phyloP scores from a whole-genome alignment of 1,140 invertebrate species.

The Papilio dardanus region DNA sequence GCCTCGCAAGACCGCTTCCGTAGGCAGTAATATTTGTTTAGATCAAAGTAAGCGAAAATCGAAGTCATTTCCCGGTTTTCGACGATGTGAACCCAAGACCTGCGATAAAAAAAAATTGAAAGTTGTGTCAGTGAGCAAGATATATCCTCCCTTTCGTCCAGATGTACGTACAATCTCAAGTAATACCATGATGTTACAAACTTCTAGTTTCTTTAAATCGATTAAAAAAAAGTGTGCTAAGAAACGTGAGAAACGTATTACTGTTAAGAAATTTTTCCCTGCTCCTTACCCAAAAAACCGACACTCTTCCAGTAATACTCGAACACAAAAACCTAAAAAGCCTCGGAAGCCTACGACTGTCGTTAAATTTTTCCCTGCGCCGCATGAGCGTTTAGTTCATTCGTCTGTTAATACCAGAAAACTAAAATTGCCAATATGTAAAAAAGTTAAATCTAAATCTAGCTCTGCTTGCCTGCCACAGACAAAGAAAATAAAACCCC shows the following conservation, averaged over 20 bases:
- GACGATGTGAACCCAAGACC: neutral
- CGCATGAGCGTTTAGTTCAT: neutral
- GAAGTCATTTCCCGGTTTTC: neutral
- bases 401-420: conserved; percentile 16
- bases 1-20: neutral
- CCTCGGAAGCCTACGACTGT: conserved; percentile 1
- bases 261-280: conserved; percentile 22
- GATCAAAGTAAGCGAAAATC: neutral
- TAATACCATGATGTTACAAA: conserved; percentile 10
- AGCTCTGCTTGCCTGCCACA: neutral
- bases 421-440: neutral
- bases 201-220: conserved; percentile 1
- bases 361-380: conserved; percentile 24
- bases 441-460: conserved; percentile 19
- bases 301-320: neutral
- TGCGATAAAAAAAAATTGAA: neutral
- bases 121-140: neutral
- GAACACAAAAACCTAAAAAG: neutral
- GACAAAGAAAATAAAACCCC: neutral
- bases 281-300: conserved; percentile 1
- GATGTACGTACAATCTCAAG: conserved; percentile 3
- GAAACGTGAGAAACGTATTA: neutral
- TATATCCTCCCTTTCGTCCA: neutral
- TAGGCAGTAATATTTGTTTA: neutral
- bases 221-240: neutral